Conservation (phyloP, 2,797 vertebrate genomes). For the Acanthopagrus latus region DNA sequence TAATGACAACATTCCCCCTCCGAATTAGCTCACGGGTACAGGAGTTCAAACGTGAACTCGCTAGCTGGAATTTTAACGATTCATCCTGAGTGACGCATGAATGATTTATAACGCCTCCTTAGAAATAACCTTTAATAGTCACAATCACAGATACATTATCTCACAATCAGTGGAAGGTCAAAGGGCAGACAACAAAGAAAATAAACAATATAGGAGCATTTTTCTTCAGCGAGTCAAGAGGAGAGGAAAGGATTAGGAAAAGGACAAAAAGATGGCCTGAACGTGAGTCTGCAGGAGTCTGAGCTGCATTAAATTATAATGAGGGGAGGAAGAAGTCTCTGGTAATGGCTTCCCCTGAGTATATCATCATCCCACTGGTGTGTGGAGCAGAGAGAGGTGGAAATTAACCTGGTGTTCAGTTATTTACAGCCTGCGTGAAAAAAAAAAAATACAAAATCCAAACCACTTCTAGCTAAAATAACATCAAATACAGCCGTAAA, state of each 20-base stretch:
- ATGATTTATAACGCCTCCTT: background rate
- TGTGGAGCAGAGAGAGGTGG: background rate
- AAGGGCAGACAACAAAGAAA: background rate
- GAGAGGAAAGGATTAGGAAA: background rate
- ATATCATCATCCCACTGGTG: background rate
- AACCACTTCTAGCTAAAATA: slow-evolving; percentile 8
- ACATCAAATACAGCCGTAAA: background rate
- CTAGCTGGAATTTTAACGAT: background rate
- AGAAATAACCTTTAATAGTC: background rate
- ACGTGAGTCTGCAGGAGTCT: slow-evolving; percentile 34
- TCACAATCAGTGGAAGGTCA: background rate
- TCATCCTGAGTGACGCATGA: background rate
- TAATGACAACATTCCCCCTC: too few relatives aligned
- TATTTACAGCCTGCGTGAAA: slow-evolving; percentile 7
- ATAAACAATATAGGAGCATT: background rate
- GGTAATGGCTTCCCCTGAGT: slow-evolving; percentile 46
- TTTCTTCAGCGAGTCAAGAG: background rate
- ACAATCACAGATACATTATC: background rate
- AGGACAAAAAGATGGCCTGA: slow-evolving; percentile 1
- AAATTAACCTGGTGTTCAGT: background rate
- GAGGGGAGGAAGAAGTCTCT: slow-evolving; percentile 35
- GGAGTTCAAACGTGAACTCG: too few relatives aligned
- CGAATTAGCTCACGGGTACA: too few relatives aligned
- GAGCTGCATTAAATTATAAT: slow-evolving; percentile 49
- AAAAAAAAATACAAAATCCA: background rate